These are phyloP conservation scores for Apodemus speciosus DNA, from an alignment of 2,113 vertebrate genomes.

Conservation along the genomic window DNA sequence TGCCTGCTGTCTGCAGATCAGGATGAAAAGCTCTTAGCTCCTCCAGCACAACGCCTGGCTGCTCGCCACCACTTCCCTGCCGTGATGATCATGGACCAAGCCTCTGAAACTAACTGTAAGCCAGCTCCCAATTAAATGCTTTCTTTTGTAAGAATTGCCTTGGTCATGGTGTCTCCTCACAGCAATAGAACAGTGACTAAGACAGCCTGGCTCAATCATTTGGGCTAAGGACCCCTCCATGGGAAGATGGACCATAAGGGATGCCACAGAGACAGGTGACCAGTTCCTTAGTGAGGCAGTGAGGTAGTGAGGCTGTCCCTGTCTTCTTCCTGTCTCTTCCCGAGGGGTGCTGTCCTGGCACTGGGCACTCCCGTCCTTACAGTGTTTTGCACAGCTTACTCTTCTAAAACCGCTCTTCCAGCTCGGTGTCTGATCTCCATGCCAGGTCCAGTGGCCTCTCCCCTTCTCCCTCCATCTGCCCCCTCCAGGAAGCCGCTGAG, in stretches of 20 bases:
- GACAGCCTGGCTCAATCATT: background rate
- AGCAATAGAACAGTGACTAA: background rate
- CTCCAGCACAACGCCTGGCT: background rate
- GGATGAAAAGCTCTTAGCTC: background rate
- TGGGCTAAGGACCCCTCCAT: background rate
- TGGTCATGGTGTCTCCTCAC: background rate
- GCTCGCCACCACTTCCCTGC: background rate
- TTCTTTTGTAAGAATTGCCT: background rate
- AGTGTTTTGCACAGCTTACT: background rate
- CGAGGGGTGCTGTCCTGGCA: background rate
- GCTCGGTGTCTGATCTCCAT: background rate
- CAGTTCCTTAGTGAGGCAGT: background rate
- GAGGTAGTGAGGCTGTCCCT: background rate
- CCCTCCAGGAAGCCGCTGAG: background rate
- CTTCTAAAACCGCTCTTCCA: background rate
- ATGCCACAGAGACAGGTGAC: background rate
- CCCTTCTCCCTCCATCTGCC: background rate
- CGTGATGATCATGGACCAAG: background rate
- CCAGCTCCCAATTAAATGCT: background rate
- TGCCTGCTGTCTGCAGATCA: background rate
- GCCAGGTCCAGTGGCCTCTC: too few relatives aligned
- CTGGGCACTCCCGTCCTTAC: background rate
- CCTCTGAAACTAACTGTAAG: background rate
- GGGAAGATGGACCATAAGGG: background rate
- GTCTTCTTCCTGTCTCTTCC: background rate